Conservation (phyloP, 2,797 vertebrate species). For the Vultur gryphus region DNA sequence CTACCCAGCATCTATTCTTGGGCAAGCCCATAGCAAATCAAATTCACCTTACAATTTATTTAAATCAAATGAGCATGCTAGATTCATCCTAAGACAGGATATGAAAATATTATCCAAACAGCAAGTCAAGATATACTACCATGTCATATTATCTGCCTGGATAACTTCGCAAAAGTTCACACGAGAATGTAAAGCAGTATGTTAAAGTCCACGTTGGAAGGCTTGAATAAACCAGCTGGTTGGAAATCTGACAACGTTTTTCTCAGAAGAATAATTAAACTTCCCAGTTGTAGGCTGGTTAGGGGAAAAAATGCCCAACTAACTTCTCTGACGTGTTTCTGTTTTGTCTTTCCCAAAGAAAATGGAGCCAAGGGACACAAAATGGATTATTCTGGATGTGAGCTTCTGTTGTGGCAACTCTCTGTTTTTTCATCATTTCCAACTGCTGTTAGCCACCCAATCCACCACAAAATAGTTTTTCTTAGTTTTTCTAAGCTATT, state of each 20-base stretch:
- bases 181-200: not conserved
- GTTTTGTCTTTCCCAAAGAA: not conserved
- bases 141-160: not conserved
- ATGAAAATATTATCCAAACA: not conserved
- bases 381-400: not conserved
- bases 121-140: not conserved
- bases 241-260: not conserved
- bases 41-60: not conserved
- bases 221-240: not conserved
- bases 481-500: not conserved
- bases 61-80: not conserved
- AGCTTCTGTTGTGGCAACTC: not conserved
- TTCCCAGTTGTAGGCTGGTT: not conserved
- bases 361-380: not conserved
- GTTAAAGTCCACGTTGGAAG: not conserved
- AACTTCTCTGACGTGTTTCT: not conserved
- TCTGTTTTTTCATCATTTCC: not conserved
- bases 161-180: not conserved
- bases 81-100: not conserved
- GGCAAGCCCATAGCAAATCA: not conserved
- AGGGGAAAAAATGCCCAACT: not conserved
- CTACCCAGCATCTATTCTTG: not conserved
- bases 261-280: not conserved
- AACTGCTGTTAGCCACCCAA: not conserved
- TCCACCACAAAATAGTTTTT: not conserved